Percentiles rank a stretch among this genome's conserved stretches.
Evolutionary conservation across 1,140 invertebrate genomes (phyloP).

Genomic region (Acyrthosiphon pisum): DNA sequence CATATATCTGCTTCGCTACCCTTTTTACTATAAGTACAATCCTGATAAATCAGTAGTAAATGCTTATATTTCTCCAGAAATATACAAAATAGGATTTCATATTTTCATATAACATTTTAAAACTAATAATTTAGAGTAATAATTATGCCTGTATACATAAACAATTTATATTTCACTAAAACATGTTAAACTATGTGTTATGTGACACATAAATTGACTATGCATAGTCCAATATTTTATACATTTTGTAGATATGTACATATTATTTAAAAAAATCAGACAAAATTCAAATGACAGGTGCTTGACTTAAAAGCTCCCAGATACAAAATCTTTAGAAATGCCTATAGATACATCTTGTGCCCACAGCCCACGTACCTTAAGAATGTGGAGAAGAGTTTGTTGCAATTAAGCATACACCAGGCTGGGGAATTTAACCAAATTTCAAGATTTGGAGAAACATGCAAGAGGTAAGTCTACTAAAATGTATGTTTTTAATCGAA

Average conservation of each 20-base stretch:
- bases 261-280: neutral
- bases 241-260: neutral
- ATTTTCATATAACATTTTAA: neutral
- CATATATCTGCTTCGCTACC: too few relatives aligned
- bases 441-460: neutral
- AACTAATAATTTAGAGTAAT: neutral
- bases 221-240: neutral
- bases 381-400: neutral
- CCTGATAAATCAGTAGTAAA: neutral
- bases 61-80: neutral
- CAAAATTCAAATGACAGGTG: neutral
- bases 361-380: too few relatives aligned
- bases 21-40: neutral
- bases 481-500: neutral
- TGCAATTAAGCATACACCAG: neutral
- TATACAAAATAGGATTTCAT: neutral
- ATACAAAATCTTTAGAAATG: neutral
- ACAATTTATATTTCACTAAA: too few relatives aligned
- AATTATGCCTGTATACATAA: too few relatives aligned
- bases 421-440: neutral
- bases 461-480: neutral
- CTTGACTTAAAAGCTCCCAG: neutral
- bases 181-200: too few relatives aligned
- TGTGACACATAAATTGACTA: too few relatives aligned
- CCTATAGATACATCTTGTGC: neutral